Evolutionary conservation across 2,113 vertebrate species (phyloP).

Genomic region (Brachionichthys hirsutus): DNA sequence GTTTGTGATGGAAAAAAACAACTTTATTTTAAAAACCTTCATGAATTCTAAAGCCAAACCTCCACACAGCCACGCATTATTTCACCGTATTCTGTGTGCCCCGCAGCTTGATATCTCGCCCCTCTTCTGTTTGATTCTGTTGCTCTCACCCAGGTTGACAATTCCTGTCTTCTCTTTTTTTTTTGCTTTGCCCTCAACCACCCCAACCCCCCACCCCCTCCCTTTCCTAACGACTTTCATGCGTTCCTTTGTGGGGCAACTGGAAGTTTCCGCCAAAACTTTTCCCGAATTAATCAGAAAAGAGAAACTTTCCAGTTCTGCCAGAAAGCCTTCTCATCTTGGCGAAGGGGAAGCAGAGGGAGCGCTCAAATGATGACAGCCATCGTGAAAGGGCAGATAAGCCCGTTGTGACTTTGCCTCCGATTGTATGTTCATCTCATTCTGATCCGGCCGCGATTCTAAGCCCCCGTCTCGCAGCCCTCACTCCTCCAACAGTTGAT

Average conservation of each 20-base stretch:
- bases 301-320: constrained; percentile 61
- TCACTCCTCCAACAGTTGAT: constrained; percentile 78
- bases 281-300: constrained; percentile 54
- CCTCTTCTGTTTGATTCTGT: constrained; percentile 58
- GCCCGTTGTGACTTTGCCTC: constrained; percentile 74
- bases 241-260: constrained; percentile 59
- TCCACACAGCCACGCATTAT: constrained; percentile 60
- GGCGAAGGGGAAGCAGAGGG: constrained; percentile 65
- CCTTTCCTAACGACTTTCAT: constrained; percentile 53
- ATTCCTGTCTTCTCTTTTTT: constrained; percentile 64
- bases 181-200: constrained; percentile 46
- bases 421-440: constrained; percentile 79
- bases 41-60: constrained; percentile 49
- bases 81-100: constrained; percentile 56
- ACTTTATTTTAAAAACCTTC: constrained; percentile 45
- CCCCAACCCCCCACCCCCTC: no score
- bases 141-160: constrained; percentile 65
- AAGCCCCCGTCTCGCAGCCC: constrained; percentile 75
- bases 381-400: constrained; percentile 78
- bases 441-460: constrained; percentile 80
- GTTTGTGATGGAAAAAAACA: constrained; percentile 48
- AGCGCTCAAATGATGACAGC: constrained; percentile 73
- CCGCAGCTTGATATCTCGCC: constrained; percentile 56
- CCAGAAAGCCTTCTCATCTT: constrained; percentile 72
- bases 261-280: constrained; percentile 62